phyloP scores from a whole-genome alignment of 2,113 vertebrate species.

The Actenoides hombroni region DNA sequence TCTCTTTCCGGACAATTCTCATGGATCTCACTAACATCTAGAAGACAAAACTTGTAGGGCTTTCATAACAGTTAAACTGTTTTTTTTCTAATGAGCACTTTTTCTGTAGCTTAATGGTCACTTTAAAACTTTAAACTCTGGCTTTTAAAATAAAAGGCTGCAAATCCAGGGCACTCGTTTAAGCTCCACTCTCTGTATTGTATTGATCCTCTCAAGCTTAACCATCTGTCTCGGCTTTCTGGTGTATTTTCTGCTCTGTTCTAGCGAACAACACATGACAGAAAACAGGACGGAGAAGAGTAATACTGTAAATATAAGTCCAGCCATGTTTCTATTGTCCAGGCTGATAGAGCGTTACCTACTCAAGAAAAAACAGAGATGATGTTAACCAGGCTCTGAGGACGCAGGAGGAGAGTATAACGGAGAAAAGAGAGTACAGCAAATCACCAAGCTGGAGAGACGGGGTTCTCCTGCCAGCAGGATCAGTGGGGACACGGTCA shows the following conservation, averaged over 20 bases:
- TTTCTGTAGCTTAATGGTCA: neutral
- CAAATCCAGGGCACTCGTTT: neutral
- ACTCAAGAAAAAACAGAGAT: neutral
- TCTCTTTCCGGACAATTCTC: neutral
- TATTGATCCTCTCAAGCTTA: neutral
- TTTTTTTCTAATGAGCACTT: neutral
- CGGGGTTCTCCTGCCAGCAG: neutral
- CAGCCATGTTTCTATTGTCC: neutral
- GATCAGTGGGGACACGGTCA: rapidly evolving
- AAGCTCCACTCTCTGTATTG: neutral
- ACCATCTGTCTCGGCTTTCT: neutral
- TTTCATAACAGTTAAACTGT: neutral
- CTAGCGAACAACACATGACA: neutral
- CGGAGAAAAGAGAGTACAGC: neutral
- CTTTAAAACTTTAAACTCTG: neutral
- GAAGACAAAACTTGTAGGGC: neutral
- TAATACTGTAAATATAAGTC: neutral
- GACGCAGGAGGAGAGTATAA: rapidly evolving
- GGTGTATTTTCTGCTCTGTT: neutral
- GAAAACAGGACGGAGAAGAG: neutral
- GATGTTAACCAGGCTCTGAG: neutral
- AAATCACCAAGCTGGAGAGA: neutral
- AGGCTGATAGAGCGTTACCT: neutral
- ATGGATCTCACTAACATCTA: neutral
- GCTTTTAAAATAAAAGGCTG: neutral